phyloP scores from a whole-genome alignment of 2,113 vertebrate species.

The Gulo gulo region DNA sequence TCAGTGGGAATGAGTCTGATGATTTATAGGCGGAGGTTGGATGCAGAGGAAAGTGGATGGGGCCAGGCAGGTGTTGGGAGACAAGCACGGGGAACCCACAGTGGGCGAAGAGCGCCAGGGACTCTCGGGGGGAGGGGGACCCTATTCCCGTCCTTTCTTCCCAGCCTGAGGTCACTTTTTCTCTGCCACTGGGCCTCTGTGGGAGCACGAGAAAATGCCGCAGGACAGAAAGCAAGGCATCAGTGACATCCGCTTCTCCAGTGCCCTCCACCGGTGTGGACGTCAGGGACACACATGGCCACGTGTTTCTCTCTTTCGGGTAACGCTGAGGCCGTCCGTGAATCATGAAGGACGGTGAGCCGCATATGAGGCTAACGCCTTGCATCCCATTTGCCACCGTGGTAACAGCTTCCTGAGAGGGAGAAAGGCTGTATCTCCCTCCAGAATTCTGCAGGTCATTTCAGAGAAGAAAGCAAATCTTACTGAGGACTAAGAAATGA shows the following conservation, averaged over 20 bases:
- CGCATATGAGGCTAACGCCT: fast-evolving
- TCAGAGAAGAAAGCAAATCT: background rate
- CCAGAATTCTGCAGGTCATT: background rate
- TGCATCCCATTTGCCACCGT: too few species aligned
- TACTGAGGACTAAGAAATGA: background rate
- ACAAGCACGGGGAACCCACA: fast-evolving
- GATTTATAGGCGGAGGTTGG: fast-evolving
- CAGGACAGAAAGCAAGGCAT: background rate
- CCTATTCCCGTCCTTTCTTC: too few species aligned
- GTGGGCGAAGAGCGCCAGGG: fast-evolving
- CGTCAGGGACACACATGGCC: fast-evolving
- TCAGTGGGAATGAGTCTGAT: background rate
- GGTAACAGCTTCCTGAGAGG: background rate
- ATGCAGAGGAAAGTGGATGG: too few species aligned
- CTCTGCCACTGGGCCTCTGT: fast-evolving
- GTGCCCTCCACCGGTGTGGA: fast-evolving
- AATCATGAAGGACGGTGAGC: fast-evolving
- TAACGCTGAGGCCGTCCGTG: fast-evolving
- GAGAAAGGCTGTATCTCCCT: background rate
- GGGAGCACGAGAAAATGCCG: background rate
- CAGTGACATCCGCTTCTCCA: fast-evolving
- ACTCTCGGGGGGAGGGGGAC: fast-evolving
- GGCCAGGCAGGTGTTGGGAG: background rate
- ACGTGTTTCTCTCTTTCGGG: background rate
- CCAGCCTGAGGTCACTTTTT: too few species aligned